A percentile compares a stretch with the other conserved stretches of the same genome.
These are phyloP conservation scores for Huso huso DNA, from an alignment of 2,797 vertebrate genomes.

Conservation along the genomic window DNA sequence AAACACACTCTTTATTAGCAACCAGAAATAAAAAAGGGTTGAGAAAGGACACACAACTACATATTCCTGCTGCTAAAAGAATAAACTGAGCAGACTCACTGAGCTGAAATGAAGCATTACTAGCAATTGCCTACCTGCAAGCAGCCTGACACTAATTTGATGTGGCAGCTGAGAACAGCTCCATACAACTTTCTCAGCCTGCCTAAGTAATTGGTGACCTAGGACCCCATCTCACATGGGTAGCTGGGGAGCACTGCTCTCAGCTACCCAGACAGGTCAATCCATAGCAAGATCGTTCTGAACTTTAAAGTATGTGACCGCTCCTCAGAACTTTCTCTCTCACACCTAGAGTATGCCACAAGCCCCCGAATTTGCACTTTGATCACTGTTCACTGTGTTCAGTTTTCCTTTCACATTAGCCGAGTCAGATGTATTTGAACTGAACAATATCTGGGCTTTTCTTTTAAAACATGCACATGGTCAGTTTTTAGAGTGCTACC, in stretches of 20 bases:
- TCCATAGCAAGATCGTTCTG: constrained; percentile 55
- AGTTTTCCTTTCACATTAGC: constrained; percentile 45
- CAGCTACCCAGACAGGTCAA: constrained; percentile 59
- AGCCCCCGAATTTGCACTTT: constrained; percentile 37
- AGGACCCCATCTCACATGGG: constrained; percentile 62
- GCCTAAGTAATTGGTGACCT: constrained; percentile 76
- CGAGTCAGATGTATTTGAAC: constrained; percentile 35
- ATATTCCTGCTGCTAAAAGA: constrained; percentile 25
- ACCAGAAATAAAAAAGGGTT: constrained; percentile 28
- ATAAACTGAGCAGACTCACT: constrained; percentile 34
- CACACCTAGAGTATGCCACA: constrained; percentile 54
- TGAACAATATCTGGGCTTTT: constrained; percentile 22
- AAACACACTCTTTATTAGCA: constrained; percentile 17
- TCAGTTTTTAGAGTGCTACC: not conserved
- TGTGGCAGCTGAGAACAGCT: constrained; percentile 73
- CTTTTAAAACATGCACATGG: not conserved
- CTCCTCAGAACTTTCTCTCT: constrained; percentile 49
- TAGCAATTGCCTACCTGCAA: constrained; percentile 51
- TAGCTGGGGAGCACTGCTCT: constrained; percentile 42
- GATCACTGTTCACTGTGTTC: constrained; percentile 26
- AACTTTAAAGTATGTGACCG: constrained; percentile 56
- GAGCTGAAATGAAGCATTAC: constrained; percentile 41
- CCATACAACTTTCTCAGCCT: constrained; percentile 71
- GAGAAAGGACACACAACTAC: constrained; percentile 20
- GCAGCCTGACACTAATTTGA: constrained; percentile 65